Base-by-base conservation (phyloP, 2,113 vertebrate genomes). In the Desmodus rotundus region DNA sequence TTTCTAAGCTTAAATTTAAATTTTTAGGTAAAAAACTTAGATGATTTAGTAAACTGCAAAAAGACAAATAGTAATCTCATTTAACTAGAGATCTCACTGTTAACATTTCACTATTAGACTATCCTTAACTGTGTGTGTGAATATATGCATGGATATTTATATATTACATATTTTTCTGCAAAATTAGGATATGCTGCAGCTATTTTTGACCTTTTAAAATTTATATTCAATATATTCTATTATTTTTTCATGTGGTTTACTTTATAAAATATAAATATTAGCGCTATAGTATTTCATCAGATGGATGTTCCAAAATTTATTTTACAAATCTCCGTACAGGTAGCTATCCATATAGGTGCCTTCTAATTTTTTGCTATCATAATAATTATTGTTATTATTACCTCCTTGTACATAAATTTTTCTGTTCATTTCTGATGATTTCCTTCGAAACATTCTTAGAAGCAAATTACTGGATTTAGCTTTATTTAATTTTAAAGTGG, bases 261-360 rank as follows among this genome's bases (percentile, higher is more conserved):
- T 41, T 94, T 94, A 61, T 70, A 50, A 83, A 84, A 63, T 20
- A 94, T 31, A 93, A 84, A 93, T 73, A 78, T 94, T 88, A 91
- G 73, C 77, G 45, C 31, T 73, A 72, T 38, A 70, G 26, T 68
- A 89, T 54, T 88, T 92, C 41, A 87, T 85, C 31, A 82, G 11
- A 92, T 50, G 31, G 33, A 82, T 80, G 20, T 81, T 81, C 31
- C 17, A 94, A 58, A 92, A 93, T 87, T 78, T 72, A 83, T 83
- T 92, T 86, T 70, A 95, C 41, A 41, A 76, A 89, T 70, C 45
- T 45, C 54, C 12, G 81, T 19, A 83, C 4, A 54, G 5, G 15
- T n/a, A 87, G 19, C 47, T 77, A 58, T 74, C 12, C 50, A 94
- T 50, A 94, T 4, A 63, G 38, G 16, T 67, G 22, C 36, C 63